phyloP scores from a whole-genome alignment of 2,888 invertebrate species.

The Chaetoderma sp. region DNA sequence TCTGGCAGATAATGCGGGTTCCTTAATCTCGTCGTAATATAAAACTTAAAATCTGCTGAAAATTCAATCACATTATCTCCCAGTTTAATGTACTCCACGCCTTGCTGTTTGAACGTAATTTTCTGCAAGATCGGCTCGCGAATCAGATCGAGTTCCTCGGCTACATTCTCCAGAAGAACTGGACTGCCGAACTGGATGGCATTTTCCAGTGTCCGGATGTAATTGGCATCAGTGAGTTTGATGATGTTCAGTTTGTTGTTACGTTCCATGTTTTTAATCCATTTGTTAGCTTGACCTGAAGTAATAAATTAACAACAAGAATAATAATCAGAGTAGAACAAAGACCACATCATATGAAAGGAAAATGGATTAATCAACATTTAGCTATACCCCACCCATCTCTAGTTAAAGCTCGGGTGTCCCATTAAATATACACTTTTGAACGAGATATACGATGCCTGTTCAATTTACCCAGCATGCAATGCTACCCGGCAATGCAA shows the following conservation, averaged over 20 bases:
- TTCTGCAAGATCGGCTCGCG: slow-evolving; percentile 84
- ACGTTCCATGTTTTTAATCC: slow-evolving; percentile 94
- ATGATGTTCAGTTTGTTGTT: slow-evolving; percentile 84
- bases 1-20: slow-evolving; percentile 95
- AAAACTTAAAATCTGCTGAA: slow-evolving; percentile 83
- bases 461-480: too few relatives aligned
- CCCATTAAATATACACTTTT: too few relatives aligned
- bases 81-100: slow-evolving; percentile 79
- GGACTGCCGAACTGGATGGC: slow-evolving; percentile 77
- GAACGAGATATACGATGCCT: too few relatives aligned
- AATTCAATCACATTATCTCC: slow-evolving; percentile 90
- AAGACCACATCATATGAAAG: too few relatives aligned
- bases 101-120: slow-evolving; percentile 81
- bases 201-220: slow-evolving; percentile 82
- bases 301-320: background rate
- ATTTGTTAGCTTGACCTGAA: slow-evolving; percentile 89
- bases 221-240: slow-evolving; percentile 86
- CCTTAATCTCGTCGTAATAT: slow-evolving; percentile 88
- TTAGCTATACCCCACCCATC: too few relatives aligned
- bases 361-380: too few relatives aligned
- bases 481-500: too few relatives aligned
- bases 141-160: slow-evolving; percentile 74
- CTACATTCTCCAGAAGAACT: slow-evolving; percentile 85
- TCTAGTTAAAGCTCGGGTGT: too few relatives aligned
- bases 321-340: background rate